Conservation (phyloP, 2,888 invertebrate genomes). For the Drosophila conformis region DNA sequence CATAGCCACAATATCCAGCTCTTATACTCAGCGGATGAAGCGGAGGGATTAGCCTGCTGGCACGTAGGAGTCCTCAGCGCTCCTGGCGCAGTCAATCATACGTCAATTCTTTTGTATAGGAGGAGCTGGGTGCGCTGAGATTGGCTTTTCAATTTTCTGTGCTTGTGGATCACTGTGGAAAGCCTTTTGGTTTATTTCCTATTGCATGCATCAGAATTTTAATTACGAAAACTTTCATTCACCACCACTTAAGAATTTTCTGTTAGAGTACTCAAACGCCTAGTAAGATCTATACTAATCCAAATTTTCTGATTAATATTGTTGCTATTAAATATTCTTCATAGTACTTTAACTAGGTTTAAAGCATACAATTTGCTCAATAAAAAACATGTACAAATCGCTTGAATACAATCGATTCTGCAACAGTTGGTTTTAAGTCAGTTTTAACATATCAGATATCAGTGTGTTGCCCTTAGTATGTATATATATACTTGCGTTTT, state of each 20-base stretch:
- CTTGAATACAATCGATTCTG: neutral
- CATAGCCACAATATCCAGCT: slow-evolving; percentile 4
- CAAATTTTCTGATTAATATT: neutral
- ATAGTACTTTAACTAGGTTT: rapidly evolving
- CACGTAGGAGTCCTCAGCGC: slow-evolving; percentile 17
- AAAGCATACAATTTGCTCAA: neutral
- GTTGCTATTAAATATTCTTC: neutral
- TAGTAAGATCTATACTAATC: neutral
- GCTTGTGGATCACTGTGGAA: neutral
- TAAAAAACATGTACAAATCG: neutral
- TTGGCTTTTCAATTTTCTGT: slow-evolving; percentile 3
- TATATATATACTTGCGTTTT: neutral
- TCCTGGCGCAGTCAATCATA: slow-evolving; percentile 11
- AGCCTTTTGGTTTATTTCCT: neutral
- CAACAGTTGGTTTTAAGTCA: neutral
- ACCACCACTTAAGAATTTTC: neutral
- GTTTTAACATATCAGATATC: neutral
- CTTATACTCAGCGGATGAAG: slow-evolving; percentile 1
- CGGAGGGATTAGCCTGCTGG: slow-evolving; percentile 25
- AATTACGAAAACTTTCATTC: neutral
- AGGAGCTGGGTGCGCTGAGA: neutral
- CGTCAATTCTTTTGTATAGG: slow-evolving; percentile 7
- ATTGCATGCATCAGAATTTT: neutral
- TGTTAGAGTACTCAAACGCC: neutral
- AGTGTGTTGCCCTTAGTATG: neutral